These are phyloP conservation scores for Mongoloraphidia duomilia DNA, from an alignment of 2,888 invertebrate species.

Conservation along the genomic window DNA sequence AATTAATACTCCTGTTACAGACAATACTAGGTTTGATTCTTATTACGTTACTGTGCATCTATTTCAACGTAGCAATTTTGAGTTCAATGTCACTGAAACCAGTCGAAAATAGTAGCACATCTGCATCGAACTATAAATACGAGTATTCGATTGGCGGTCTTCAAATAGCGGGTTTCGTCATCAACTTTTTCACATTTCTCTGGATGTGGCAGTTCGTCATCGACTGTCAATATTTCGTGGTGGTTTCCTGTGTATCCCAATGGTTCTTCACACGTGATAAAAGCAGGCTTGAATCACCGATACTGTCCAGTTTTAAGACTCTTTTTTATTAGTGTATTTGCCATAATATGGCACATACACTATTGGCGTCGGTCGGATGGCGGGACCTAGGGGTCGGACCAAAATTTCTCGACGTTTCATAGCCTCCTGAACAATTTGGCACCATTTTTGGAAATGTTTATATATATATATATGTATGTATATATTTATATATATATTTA, in stretches of 20 bases:
- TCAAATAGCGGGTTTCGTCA: constrained; percentile 19
- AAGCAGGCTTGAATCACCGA: no score
- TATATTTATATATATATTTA: no score
- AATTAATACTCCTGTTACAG: constrained; percentile 13
- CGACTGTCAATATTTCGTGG: constrained; percentile 46
- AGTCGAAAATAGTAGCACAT: constrained; percentile 11
- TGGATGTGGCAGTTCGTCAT: constrained; percentile 45
- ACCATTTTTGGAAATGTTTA: no score
- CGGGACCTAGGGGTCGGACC: no score
- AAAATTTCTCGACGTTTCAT: no score
- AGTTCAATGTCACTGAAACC: constrained; percentile 13
- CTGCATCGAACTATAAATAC: constrained; percentile 6
- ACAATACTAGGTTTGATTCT: constrained; percentile 30
- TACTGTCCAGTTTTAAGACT: constrained; percentile 24
- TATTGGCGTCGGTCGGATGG: no score
- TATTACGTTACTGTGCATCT: constrained; percentile 20
- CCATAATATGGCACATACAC: no score
- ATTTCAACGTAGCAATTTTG: no score
- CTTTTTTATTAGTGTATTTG: no score
- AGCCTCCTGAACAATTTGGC: no score
- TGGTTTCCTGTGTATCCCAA: constrained; percentile 43
- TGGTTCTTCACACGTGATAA: constrained; percentile 49
- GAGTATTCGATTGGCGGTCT: constrained; percentile 14
- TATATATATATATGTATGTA: no score
- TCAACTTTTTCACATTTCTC: constrained; percentile 36